Evolutionary conservation across 2,797 vertebrate species (phyloP), one percentile per base, ranked within the genome.

Genomic region (Cuculus canorus): DNA sequence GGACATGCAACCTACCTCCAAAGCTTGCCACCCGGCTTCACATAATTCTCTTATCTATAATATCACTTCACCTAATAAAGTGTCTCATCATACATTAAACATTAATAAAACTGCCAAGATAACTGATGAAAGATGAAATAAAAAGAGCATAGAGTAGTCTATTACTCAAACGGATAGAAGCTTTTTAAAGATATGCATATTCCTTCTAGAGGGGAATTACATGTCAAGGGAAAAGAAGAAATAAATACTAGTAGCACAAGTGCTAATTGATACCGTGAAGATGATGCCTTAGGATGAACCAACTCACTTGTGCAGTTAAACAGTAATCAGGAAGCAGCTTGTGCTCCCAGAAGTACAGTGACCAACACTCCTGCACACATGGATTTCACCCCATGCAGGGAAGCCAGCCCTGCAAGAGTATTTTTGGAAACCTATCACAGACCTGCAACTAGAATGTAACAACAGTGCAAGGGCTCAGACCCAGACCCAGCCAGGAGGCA

Each of bases 341-440:
- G 56, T 18, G 22, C 12, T 33, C 17, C 27, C 28, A 23, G 6
- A 25, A 66, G n/a, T 19, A 57, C 4, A 3, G 43, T 7, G 32
- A 30, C 47, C 50, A 78, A 18, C 5, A 6, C 32, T 14, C 32
- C 53, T 4, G 1, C 2, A 5, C 8, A n/a, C 1, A 0, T 3
- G 13, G 15, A 68, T 69, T 90, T 61, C 33, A 81, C 13, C 18
- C 41, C n/a, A 22, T 1, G 3, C 11, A 4, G 1, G 0, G 10
- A 73, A 88, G 32, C 21, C 57, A 75, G n/a, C 16, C 52, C 59
- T 43, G 16, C 21, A 75, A 43, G 18, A 76, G 17, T n/a, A 53
- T 39, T 85, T 88, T 66, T 63, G 32, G 47, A 94, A 85, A 75
- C 12, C 35, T 75, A 64, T 77, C 13, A 32, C 33, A 77, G 56